Conservation (phyloP, 2,888 invertebrate species). For the Thecocarcelia acutangulata region DNA sequence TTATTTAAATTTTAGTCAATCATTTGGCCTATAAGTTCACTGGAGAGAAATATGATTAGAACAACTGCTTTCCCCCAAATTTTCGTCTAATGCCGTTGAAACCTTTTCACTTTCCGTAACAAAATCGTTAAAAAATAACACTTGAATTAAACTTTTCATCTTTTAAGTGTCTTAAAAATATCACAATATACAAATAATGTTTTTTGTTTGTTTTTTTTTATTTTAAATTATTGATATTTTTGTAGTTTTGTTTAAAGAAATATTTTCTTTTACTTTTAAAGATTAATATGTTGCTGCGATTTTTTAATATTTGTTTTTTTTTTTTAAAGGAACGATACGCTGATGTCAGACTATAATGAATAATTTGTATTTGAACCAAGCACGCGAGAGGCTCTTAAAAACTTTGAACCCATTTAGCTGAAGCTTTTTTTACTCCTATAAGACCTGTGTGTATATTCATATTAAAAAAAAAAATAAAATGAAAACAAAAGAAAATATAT, state of each 20-base stretch:
- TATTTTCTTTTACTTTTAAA: conserved; percentile 34
- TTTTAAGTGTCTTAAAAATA: conserved; percentile 52
- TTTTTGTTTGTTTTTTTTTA: conserved; percentile 30
- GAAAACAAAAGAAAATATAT: background rate
- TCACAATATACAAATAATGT: conserved; percentile 55
- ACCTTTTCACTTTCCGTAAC: conserved; percentile 14
- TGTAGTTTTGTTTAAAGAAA: conserved; percentile 19
- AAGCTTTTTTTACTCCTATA: background rate
- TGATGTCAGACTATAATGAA: conserved; percentile 64
- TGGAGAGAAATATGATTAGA: too few species aligned
- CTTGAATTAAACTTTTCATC: background rate
- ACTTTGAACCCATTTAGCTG: background rate
- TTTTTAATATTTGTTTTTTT: conserved; percentile 52
- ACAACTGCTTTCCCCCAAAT: too few species aligned
- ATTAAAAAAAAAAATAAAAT: background rate
- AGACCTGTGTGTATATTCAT: conserved; percentile 14
- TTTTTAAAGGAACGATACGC: conserved; percentile 69
- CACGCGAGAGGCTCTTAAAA: background rate
- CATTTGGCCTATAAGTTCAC: too few species aligned
- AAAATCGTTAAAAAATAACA: background rate
- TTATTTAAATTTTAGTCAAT: too few species aligned
- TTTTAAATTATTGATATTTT: conserved; percentile 46
- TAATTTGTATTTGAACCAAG: conserved; percentile 46
- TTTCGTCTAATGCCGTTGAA: background rate
- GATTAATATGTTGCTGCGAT: conserved; percentile 44